Conservation (phyloP, 1,140 invertebrate genomes). For the Hirudo medicinalis region DNA sequence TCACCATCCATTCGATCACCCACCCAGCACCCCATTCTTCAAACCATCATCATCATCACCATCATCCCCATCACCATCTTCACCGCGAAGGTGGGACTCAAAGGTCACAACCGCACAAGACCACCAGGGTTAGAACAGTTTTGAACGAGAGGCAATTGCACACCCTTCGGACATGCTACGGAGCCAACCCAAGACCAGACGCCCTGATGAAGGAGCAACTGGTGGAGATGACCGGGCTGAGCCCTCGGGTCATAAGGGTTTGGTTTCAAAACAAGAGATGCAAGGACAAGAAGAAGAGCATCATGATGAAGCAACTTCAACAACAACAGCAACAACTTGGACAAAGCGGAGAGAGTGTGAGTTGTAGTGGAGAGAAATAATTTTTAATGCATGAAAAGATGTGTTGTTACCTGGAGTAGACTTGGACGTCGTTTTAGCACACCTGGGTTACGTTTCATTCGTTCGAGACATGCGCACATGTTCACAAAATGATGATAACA, state of each 20-base stretch:
- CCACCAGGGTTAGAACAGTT: constrained; percentile 88
- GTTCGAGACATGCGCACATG: too few relatives aligned
- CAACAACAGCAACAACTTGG: constrained; percentile 61
- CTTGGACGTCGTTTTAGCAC: too few relatives aligned
- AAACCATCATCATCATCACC: neutral
- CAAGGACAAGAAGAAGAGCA: constrained; percentile 96
- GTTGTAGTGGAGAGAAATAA: too few relatives aligned
- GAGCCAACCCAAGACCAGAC: constrained; percentile 90
- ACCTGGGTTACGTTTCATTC: too few relatives aligned
- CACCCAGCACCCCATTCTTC: neutral
- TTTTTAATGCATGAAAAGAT: too few relatives aligned
- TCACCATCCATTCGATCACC: neutral
- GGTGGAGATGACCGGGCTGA: constrained; percentile 93
- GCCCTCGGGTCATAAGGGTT: constrained; percentile 84
- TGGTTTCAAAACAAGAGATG: constrained; percentile 96
- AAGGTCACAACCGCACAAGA: constrained; percentile 49
- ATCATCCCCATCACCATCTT: constrained; percentile 12
- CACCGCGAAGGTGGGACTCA: constrained; percentile 5
- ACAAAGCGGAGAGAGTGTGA: too few relatives aligned
- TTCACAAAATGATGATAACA: too few relatives aligned
- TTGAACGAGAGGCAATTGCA: constrained; percentile 96
- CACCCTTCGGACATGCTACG: constrained; percentile 76
- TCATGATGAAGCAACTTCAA: constrained; percentile 92
- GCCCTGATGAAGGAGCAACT: constrained; percentile 98
- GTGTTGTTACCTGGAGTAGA: too few relatives aligned